A percentile compares a stretch with the other conserved stretches of the same genome.
These are phyloP conservation scores for Holothuria scabra DNA, from an alignment of 53 echinoderm and acorn worm species.

Conservation along the genomic window DNA sequence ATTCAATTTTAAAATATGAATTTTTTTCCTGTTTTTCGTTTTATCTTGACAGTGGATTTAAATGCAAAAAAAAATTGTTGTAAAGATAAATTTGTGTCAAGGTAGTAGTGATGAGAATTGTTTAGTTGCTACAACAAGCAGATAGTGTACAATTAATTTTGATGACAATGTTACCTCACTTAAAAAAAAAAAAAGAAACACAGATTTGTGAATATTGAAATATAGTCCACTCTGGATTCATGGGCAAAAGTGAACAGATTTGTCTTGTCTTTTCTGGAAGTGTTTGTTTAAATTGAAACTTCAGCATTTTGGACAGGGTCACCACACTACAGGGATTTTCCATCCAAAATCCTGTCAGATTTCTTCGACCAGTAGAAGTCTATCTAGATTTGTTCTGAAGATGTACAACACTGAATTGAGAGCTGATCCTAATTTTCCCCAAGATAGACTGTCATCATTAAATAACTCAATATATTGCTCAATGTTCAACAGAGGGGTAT, in stretches of 20 bases:
- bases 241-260: not conserved
- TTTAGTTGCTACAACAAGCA: constrained; percentile 34
- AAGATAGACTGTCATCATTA: too few relatives aligned
- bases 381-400: too few relatives aligned
- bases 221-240: constrained; percentile 32
- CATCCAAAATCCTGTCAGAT: too few relatives aligned
- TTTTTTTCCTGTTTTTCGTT: not conserved
- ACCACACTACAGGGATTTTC: too few relatives aligned
- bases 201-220: constrained; percentile 36
- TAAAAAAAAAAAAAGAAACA: constrained; percentile 21
- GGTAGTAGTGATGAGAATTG: constrained; percentile 29
- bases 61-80: constrained; percentile 1
- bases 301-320: too few relatives aligned
- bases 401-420: too few relatives aligned
- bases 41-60: constrained; percentile 20
- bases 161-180: constrained; percentile 51
- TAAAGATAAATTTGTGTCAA: constrained; percentile 30
- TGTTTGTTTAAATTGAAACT: not conserved
- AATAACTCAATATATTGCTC: too few relatives aligned
- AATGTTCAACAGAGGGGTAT: too few relatives aligned
- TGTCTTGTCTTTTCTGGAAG: not conserved
- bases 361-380: too few relatives aligned
- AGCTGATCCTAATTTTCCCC: too few relatives aligned
- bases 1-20: not conserved
- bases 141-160: constrained; percentile 45